These are phyloP conservation scores for Lepidurus arcticus DNA, from an alignment of 1,140 invertebrate species.

Conservation along the genomic window DNA sequence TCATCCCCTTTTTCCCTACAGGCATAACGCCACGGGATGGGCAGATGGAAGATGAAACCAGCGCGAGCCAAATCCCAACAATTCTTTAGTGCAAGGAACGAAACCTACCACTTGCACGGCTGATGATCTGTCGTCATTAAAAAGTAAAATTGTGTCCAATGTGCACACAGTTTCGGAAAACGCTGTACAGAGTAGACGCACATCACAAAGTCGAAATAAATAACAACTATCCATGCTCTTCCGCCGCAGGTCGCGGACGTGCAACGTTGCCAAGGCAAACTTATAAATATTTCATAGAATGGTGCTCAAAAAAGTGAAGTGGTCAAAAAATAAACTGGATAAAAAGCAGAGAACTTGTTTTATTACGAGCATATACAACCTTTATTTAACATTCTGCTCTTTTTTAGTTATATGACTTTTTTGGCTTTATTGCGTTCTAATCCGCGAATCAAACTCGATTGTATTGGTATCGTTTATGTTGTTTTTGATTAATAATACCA, in stretches of 20 bases:
- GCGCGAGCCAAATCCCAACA: not conserved
- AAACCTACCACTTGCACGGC: too few species aligned
- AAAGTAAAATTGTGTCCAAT: not conserved
- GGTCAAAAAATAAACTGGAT: not conserved
- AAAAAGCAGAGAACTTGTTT: too few species aligned
- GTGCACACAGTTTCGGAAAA: not conserved
- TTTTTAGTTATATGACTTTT: too few species aligned
- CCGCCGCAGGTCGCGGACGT: slow-evolving; percentile 16
- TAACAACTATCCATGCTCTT: slow-evolving; percentile 22
- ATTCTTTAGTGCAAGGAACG: too few species aligned
- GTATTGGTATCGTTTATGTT: too few species aligned
- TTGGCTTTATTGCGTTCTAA: too few species aligned
- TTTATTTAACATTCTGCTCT: too few species aligned
- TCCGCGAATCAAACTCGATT: not conserved
- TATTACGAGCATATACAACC: too few species aligned
- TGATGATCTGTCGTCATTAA: not conserved
- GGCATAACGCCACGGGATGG: not conserved
- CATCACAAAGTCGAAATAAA: slow-evolving; percentile 16
- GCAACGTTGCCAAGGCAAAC: not conserved
- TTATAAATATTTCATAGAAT: not conserved
- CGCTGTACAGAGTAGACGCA: not conserved
- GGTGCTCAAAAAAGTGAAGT: not conserved
- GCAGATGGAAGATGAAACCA: slow-evolving; percentile 8
- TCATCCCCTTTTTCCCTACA: not conserved
- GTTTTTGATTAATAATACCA: not conserved